Base-by-base conservation (phyloP, 2,888 invertebrate species). In the Drosophila koepferae region DNA sequence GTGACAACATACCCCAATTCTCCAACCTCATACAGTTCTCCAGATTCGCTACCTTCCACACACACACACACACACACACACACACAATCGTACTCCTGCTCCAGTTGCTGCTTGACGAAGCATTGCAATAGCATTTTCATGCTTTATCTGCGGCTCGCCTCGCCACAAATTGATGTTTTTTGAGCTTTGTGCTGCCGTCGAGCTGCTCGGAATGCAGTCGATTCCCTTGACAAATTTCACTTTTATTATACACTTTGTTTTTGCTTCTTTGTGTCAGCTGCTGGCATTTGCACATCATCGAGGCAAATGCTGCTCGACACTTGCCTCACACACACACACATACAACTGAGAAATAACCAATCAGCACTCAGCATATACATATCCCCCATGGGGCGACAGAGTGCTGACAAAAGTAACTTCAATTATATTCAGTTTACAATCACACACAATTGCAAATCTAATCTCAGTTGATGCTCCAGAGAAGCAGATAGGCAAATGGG, bases 201-300 rank as follows among this genome's bases (percentile, higher is more conserved):
- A 43, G 70, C 70, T 38, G 14, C 78, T 74, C 63, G 74, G 74
- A 84, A 74, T 81, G 85, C 88, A 81, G 68, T 84, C 85, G 72
- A 84, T 85, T 84, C 84, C 74, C 85, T 59, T 81, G 87, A 84
- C 74, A 83, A 79, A 87, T 83, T 81, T 73, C 63, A 58, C 82
- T 74, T 84, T 84, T 81, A 87, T 83, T 87, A 66, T 64, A 61
- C 63, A 64, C 62, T 69, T 66, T 78, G 68, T 60, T 72, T 53
- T 54, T 68, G 55, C 51, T 46, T 56, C 70, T 53, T 55, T 74
- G 34, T 53, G 53, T 51, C 49, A 43, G 60, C 65, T 31, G 46
- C 16, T 56, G 71, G 63, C 72, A 82, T 85, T 80, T 72, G 77
- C 69, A 82, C 80, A 82, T 79, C 76, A 72, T 75, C 79, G 59